Base-by-base conservation (phyloP, 2,113 vertebrate species). In the Probosciger aterrimus region DNA sequence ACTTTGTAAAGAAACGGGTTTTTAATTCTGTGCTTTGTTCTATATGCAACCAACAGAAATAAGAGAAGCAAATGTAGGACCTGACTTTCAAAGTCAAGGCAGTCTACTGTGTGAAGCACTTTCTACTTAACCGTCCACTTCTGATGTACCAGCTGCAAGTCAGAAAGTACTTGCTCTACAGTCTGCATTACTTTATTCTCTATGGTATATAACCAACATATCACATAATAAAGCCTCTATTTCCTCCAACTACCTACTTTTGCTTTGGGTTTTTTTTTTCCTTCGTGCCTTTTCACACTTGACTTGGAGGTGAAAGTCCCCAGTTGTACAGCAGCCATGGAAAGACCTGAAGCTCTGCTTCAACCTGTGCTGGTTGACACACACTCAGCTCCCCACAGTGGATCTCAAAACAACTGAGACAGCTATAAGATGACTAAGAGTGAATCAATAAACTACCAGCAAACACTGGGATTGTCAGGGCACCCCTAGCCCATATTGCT, bases 11-110 rank as follows among this genome's bases (percentile, higher is more conserved):
- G 22, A 62, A 69, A 43, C 1, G 0, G 1, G 8, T 2, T n/a
- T 74, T 44, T 37, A 71, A 59, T 49, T 46, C 20, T 14, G 18
- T 19, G 14, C 35, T 79, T 83, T 71, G 37, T 22, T 75, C 52
- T 19, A 1, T 6, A 31, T 0, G 0, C 28, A 82, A 28, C 6
- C 14, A n/a, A 18, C 5, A 73, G 23, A 59, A 79, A n/a, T 39
- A 37, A 67, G 60, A 25, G 27, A 23, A 28, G 15, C 31, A 35
- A 18, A 33, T 1, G 8, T 22, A 20, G 43, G 31, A 59, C 6
- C 28, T n/a, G 15, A 6, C 9, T 55, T 35, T 35, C 41, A 49
- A 82, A 82, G n/a, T 50, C 47, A 39, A 67, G 6, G 27, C 6
- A 14, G 15, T 16, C 49, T 20, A 13, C 28, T 63, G 4, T 1